Evolutionary conservation across 2,113 vertebrate genomes (phyloP).

Genomic region (Tricholaema leucomelas): DNA sequence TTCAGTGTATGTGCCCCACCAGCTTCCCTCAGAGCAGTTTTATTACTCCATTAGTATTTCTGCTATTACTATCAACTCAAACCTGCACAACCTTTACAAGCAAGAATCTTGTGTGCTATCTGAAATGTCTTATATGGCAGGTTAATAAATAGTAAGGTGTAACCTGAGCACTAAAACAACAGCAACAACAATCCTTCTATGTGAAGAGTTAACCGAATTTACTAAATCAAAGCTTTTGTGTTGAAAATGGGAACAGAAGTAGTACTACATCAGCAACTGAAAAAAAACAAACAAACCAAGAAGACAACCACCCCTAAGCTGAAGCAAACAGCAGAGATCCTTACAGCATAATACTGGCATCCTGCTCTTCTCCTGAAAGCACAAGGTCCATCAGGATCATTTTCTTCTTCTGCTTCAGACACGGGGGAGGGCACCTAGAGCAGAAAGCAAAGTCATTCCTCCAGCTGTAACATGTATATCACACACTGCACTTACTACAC

Average conservation of each 20-base stretch:
- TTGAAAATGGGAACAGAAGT: too few relatives aligned
- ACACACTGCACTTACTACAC: rapidly evolving
- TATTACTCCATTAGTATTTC: neutral
- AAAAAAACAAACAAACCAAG: neutral
- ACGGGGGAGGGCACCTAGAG: constrained; percentile 82
- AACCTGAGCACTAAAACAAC: too few relatives aligned
- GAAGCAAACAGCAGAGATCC: neutral
- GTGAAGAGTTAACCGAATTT: neutral
- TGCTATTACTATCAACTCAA: neutral
- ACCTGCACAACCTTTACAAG: neutral
- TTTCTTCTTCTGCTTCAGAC: constrained; percentile 90
- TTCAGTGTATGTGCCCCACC: neutral
- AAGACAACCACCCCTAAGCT: neutral
- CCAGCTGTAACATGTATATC: rapidly evolving
- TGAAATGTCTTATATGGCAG: neutral
- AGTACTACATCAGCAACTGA: too few relatives aligned
- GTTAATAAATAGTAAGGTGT: neutral
- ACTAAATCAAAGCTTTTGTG: too few relatives aligned
- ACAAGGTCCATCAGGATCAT: constrained; percentile 87
- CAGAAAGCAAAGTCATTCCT: neutral
- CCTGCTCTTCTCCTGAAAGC: constrained; percentile 91
- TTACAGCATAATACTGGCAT: constrained; percentile 92
- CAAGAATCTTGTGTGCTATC: neutral
- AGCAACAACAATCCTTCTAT: neutral
- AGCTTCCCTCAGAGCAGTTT: neutral